Percentiles rank a stretch among this genome's conserved stretches.
phyloP scores from a whole-genome alignment of 2,113 vertebrate species.

The Macquaria ambigua region DNA sequence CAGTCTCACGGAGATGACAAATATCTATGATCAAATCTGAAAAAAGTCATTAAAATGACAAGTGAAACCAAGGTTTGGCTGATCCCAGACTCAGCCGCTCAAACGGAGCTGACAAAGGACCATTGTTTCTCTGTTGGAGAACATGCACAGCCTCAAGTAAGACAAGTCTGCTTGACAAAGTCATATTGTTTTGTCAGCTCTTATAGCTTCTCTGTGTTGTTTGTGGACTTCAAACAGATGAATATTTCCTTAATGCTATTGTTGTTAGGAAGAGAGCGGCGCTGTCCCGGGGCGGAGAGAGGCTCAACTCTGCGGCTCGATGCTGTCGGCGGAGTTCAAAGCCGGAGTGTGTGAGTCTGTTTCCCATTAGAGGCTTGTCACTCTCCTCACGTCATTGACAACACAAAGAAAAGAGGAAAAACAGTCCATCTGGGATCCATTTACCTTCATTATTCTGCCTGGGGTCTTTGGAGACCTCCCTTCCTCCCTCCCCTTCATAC shows the following conservation, averaged over 20 bases:
- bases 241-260: conserved; percentile 63
- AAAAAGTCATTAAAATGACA: conserved; percentile 51
- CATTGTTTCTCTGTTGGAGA: conserved; percentile 54
- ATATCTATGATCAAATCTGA: conserved; percentile 44
- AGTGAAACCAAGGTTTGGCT: conserved; percentile 46
- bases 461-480: conserved; percentile 79
- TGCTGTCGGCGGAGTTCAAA: conserved; percentile 81
- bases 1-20: not conserved
- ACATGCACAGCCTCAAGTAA: conserved; percentile 45
- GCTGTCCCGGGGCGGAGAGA: conserved; percentile 46
- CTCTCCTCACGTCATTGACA: conserved; percentile 88
- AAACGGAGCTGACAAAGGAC: conserved; percentile 49
- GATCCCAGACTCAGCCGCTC: conserved; percentile 50
- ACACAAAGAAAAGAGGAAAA: conserved; percentile 78
- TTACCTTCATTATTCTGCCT: conserved; percentile 86
- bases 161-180: conserved; percentile 40
- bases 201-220: conserved; percentile 21
- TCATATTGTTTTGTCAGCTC: conserved; percentile 59
- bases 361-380: conserved; percentile 86
- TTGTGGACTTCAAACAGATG: conserved; percentile 51
- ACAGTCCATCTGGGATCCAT: conserved; percentile 88
- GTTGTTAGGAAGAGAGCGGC: conserved; percentile 53
- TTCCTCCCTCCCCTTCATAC: conserved; percentile 47
- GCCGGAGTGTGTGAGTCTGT: conserved; percentile 77
- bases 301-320: conserved; percentile 22